phyloP scores from a whole-genome alignment of 2,797 vertebrate genomes.

The Danio jaintianensis region DNA sequence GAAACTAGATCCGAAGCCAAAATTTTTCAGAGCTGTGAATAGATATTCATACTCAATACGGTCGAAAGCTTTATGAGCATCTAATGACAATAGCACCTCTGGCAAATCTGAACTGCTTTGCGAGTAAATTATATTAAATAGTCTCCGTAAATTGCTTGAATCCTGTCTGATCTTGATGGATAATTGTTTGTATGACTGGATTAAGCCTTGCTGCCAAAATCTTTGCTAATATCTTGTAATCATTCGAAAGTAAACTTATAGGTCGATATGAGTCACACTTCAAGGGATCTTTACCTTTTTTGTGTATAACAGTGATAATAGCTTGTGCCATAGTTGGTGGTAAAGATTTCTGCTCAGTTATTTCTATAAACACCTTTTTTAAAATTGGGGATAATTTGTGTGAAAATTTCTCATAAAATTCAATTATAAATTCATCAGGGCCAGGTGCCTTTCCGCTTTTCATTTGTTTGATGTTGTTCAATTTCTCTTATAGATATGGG shows the following conservation, averaged over 20 bases:
- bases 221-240: too few relatives aligned
- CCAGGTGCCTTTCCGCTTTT: conserved; percentile 2
- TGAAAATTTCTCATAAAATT: conserved; percentile 23
- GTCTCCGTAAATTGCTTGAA: neutral
- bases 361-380: too few relatives aligned
- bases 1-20: neutral
- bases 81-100: neutral
- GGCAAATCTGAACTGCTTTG: neutral
- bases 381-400: neutral
- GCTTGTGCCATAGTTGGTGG: too few relatives aligned
- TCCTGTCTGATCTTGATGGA: too few relatives aligned
- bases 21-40: neutral
- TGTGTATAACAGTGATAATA: too few relatives aligned
- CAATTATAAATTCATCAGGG: conserved; percentile 16
- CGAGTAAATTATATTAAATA: neutral
- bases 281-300: too few relatives aligned
- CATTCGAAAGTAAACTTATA: too few relatives aligned
- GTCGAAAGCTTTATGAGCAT: neutral
- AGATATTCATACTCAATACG: neutral
- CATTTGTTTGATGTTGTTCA: conserved; percentile 1
- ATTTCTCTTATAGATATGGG: neutral
- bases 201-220: too few relatives aligned
- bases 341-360: too few relatives aligned
- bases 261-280: too few relatives aligned
- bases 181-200: too few relatives aligned